Evolutionary conservation across 1,140 invertebrate species (phyloP), one percentile per base, ranked within the genome.

Genomic region (Ceratina calcarata): DNA sequence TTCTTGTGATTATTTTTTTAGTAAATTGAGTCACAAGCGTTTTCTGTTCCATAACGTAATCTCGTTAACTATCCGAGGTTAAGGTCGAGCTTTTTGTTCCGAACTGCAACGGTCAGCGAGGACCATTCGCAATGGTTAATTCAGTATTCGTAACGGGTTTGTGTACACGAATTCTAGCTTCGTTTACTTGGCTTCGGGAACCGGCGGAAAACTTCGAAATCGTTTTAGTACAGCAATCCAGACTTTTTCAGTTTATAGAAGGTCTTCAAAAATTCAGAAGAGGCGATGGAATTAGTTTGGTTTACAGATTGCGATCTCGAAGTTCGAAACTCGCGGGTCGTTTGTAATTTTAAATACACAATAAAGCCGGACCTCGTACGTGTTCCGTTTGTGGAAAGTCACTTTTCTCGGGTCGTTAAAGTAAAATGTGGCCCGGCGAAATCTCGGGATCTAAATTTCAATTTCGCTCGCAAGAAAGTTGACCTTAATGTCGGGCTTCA

Each of bases 31-130:
- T 32, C 27, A 4, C 27, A 4, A 4, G 27, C 69, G 45, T 80
- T 79, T 84, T 78, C 77, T 76, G 69, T 81, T 81, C 64, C 49
- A 66, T 58, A 73, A 76, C 37, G 69, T 82, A 84, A 80, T 51
- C 57, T 77, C 69, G 60, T 84, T 84, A 81, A 83, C 75, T 37
- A 61, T 72, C 57, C n/a, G 62, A 55, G 70, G 71, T 75, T 83
- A 80, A 83, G 77, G 49, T 80, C 32, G 24, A 24, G 6, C 18
- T 65, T 71, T 81, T 73, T 64, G 16, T 49, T n/a, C 51, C 15
- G 1, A 22, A 18, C n/a, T 15, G 27, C 57, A 57, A 75, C 55
- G 62, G 49, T 24, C 32, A 22, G 16, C 27, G 15, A 45, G 37
- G 32, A 24, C 49, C 51, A 37, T 53, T 57, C 73, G n/a, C n/a